Conservation (phyloP, 2,113 vertebrate genomes). For the Barbus barbus region DNA sequence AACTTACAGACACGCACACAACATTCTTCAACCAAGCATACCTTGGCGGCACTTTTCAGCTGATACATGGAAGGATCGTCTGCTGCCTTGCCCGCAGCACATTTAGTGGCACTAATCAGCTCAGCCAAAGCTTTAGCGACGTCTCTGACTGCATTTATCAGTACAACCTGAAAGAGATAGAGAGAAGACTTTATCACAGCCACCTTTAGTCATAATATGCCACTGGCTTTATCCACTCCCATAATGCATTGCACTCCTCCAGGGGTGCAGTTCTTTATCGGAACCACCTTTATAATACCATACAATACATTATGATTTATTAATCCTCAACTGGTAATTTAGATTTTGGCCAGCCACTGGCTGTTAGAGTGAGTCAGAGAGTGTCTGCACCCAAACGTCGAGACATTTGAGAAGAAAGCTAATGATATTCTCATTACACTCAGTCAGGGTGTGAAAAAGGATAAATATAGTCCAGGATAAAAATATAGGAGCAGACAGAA, state of each 20-base stretch:
- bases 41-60: slow-evolving; percentile 97
- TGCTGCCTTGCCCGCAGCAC: slow-evolving; percentile 92
- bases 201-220: slow-evolving; percentile 8
- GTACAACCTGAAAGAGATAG: slow-evolving; percentile 82
- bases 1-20: background rate
- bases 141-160: slow-evolving; percentile 97
- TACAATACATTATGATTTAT: background rate
- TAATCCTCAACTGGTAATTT: background rate
- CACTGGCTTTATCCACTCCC: background rate
- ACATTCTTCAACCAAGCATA: slow-evolving; percentile 56
- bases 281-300: background rate
- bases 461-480: background rate
- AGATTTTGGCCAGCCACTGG: background rate
- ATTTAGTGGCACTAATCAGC: slow-evolving; percentile 96
- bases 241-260: background rate
- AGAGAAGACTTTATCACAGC: slow-evolving; percentile 5
- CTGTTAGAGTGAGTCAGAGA: background rate
- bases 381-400: background rate
- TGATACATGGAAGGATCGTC: slow-evolving; percentile 99
- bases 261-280: slow-evolving; percentile 27
- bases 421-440: slow-evolving; percentile 5
- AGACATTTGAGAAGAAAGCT: background rate
- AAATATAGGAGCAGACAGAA: background rate
- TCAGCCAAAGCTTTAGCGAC: slow-evolving; percentile 97
- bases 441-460: background rate